Base-by-base conservation (phyloP, 1,140 invertebrate genomes). In the Subanguina moxae region DNA sequence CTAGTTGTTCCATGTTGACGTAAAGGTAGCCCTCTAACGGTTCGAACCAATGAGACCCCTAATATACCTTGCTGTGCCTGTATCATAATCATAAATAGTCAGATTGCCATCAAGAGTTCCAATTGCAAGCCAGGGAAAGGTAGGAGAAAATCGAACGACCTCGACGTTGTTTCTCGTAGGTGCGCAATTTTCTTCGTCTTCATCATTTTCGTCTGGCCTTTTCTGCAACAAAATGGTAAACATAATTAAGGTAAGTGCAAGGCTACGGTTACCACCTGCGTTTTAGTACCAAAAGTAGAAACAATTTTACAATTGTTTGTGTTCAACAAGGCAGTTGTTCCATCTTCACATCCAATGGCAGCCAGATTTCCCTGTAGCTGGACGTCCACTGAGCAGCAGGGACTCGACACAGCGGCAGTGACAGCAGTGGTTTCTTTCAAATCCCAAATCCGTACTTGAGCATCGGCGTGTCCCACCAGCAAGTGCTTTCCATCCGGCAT, bases 101-200 rank as follows among this genome's bases (percentile, higher is more conserved):
- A 73, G 52, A 11, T 19, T 21, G 1, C 72, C 72, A 21, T 48
- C 32, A 1, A 42, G 15, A 17, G 58, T 76, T 27, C 72, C 72
- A n/a, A 72, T 66, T 9, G 72, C 72, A 25, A 73, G n/a, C 72
- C 72, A 73, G 7, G 63, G 70, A 67, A 62, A 68, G 23, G 62
- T 28, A 5, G 72, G 66, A 45, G 42, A 52, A 61, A 73, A 73
- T 8, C 38, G 56, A 0, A 73, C 43, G 19, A 32, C 25, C 43
- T 73, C 72, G n/a, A 73, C 67, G 21, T 27, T 76, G 21, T 63
- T 48, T 1, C 27, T 67, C 27, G 13, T 30, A 3, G 28, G 7
- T 32, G 9, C 23, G 17, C 43, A 48, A 17, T 61, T 30, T 46
- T 68, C 70, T 25, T 59, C 28, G 11, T 57, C 28, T n/a, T 17